Conservation (phyloP, 2,797 vertebrate genomes). For the Sebastes steindachneri region DNA sequence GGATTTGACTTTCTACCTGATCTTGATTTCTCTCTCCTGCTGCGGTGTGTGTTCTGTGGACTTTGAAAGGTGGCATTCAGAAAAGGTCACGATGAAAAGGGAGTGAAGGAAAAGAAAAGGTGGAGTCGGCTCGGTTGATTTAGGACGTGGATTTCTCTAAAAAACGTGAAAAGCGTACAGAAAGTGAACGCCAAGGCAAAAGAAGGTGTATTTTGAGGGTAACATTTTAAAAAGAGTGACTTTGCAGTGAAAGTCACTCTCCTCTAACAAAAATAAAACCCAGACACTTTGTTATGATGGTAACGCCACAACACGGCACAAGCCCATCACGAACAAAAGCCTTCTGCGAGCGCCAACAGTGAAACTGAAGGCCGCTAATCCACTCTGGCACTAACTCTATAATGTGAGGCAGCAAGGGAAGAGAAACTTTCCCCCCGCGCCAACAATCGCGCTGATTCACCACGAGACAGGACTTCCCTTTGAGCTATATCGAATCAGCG, state of each 20-base stretch:
- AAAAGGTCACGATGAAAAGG: neutral
- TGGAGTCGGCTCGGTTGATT: neutral
- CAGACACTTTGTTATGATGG: constrained; percentile 34
- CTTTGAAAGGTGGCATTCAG: neutral
- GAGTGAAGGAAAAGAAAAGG: neutral
- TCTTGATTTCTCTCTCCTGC: neutral
- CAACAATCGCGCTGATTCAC: constrained; percentile 32
- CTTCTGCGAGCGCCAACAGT: neutral
- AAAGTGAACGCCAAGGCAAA: neutral
- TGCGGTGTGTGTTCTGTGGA: neutral
- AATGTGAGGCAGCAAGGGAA: constrained; percentile 22
- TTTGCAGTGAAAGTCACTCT: constrained; percentile 4
- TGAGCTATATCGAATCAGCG: constrained; percentile 42
- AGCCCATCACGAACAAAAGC: constrained; percentile 5
- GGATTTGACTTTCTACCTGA: neutral
- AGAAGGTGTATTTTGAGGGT: neutral
- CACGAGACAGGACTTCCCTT: constrained; percentile 11
- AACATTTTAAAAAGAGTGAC: neutral
- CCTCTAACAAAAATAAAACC: neutral
- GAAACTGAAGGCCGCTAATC: constrained; percentile 17
- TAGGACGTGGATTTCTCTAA: neutral
- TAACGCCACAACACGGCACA: neutral
- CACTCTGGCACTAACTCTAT: constrained; percentile 4
- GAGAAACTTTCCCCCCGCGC: constrained; percentile 7
- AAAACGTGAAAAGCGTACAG: neutral